Evolutionary conservation across 2,113 vertebrate genomes (phyloP), one percentile per base, ranked within the genome.

Genomic region (Irena cyanogastra): DNA sequence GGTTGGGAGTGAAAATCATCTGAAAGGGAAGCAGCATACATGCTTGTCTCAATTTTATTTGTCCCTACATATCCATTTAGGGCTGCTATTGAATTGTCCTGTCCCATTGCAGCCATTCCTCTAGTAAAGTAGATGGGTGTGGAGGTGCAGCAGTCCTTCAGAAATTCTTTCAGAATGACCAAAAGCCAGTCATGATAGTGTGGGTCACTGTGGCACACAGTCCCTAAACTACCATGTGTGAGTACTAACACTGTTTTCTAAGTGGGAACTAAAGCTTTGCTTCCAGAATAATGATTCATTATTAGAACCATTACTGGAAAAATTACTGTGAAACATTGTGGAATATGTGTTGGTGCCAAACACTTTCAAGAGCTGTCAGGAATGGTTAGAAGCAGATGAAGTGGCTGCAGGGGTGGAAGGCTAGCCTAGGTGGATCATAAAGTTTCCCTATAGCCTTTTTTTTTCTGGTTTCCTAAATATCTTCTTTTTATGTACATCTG

Each of bases 331-430:
- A 31, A 56, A 35, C 22, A 14, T 8, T 50, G 13, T 68, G 33
- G 9, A 74, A 64, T 19, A 41, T 37, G 4, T 59, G 7, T 11
- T 63, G 23, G 10, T 83, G 20, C 4, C 59, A 76, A 83, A 79
- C 2, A 6, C 14, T 47, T 14, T 30, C 23, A 60, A 35, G n/a
- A 39, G 20, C n/a, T 60, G 9, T 18, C 11, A 76, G 49, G 11
- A 93, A 56, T 21, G 4, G 16, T 86, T 76, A 64, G 66, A 60
- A 16, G 12, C 24, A 76, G 18, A n/a, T 70, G 10, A 78, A 41
- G 4, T 70, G 59, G 3, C 7, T 61, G 27, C 27, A 71, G 4
- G 1, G 2, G 0, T 49, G 4, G 10, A 11, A 6, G 10, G 13
- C 7, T 35, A 80, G 8, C 6, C 22, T 84, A 42, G 4, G 20